Conservation (phyloP, 2,888 invertebrate species). For the Lasioglossum figueresi region DNA sequence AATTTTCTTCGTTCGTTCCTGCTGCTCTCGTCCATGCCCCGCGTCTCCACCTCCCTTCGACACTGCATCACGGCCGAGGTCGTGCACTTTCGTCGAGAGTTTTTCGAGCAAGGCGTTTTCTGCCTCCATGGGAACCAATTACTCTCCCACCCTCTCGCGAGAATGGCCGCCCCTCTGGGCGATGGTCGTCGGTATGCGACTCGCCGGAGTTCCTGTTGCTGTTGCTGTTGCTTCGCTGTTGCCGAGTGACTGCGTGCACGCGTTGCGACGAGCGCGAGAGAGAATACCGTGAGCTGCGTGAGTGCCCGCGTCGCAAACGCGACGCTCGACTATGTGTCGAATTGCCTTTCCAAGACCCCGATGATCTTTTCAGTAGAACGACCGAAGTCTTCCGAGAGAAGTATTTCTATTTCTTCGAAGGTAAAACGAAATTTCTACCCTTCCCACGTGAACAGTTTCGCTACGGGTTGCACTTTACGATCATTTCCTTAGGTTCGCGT, state of each 20-base stretch:
- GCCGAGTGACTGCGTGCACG: conserved; percentile 37
- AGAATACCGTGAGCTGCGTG: conserved; percentile 15
- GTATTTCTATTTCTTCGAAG: neutral
- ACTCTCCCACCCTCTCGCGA: conserved; percentile 79
- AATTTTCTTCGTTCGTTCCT: conserved; percentile 26
- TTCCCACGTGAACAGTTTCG: neutral
- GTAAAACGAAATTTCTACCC: neutral
- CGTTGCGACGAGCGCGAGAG: conserved; percentile 31
- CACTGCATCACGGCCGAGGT: conserved; percentile 31
- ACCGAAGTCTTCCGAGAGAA: neutral
- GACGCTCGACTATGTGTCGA: conserved; percentile 2
- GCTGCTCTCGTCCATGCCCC: neutral
- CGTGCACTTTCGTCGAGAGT: conserved; percentile 63
- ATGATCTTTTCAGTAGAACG: neutral
- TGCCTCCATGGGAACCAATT: conserved; percentile 85
- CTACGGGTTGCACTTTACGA: neutral
- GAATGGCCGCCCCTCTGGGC: conserved; percentile 72
- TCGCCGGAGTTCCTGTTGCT: conserved; percentile 48
- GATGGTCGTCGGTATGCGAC: conserved; percentile 67
- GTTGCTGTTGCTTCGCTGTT: conserved; percentile 5
- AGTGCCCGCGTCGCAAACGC: conserved; percentile 36
- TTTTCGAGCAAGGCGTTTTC: conserved; percentile 74
- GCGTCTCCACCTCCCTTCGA: conserved; percentile 22
- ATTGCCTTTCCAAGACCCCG: neutral
- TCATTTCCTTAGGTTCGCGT: neutral